phyloP scores from a whole-genome alignment of 2,888 invertebrate species.

The Chirona hameri region DNA sequence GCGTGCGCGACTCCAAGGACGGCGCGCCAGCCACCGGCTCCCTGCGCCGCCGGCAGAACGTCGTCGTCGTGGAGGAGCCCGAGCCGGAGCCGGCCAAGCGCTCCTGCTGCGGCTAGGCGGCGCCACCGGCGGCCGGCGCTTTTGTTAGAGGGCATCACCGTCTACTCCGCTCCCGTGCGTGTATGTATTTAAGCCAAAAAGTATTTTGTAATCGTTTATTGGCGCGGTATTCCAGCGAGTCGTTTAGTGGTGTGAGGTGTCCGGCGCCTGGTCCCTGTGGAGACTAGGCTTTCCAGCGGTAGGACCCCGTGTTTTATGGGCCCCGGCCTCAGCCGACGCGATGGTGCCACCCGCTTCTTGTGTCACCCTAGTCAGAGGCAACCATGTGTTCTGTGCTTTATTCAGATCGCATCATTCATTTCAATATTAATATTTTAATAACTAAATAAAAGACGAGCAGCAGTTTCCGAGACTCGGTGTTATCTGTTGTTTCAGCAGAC shows the following conservation, averaged over 20 bases:
- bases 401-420: conserved; percentile 29
- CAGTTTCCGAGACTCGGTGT: conserved; percentile 23
- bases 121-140: not conserved
- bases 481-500: not conserved
- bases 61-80: conserved; percentile 36
- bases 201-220: conserved; percentile 5
- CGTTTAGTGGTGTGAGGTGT: not conserved
- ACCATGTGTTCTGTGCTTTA: conserved; percentile 27
- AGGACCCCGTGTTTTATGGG: not conserved
- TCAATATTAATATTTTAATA: conserved; percentile 29
- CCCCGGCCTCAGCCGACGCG: not conserved
- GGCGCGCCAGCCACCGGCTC: conserved; percentile 38
- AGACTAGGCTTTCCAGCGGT: not conserved
- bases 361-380: conserved; percentile 22
- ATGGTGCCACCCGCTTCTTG: not conserved
- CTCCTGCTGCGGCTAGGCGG: conserved; percentile 33
- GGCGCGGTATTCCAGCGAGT: not conserved
- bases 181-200: not conserved
- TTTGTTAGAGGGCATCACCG: no score
- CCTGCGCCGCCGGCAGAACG: conserved; percentile 34
- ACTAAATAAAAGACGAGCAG: conserved; percentile 26
- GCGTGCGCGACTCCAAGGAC: conserved; percentile 44
- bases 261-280: not conserved
- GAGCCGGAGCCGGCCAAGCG: conserved; percentile 33
- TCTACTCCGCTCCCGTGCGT: no score